Evolutionary conservation across 2,888 invertebrate species (phyloP), one percentile per base, ranked within the genome.

Genomic region (Hydrotaea diabolus): DNA sequence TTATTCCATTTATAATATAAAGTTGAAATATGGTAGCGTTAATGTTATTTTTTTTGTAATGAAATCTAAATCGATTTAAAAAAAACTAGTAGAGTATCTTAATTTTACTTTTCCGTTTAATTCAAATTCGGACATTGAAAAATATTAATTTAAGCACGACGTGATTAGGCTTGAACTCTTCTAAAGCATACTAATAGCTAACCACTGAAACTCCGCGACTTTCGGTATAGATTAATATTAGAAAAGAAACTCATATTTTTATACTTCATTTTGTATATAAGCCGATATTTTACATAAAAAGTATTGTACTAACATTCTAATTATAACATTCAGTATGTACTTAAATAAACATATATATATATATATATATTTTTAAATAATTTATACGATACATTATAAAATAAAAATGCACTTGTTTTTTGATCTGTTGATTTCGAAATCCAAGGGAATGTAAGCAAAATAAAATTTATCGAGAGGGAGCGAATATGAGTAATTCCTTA

Each of bases 301-400:
- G 77, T 77, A 77, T 77, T 76, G 53, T 66, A 77, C 77, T 77
- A 77, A 77, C 77, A 77, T 77, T 77, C 77, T 53, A 77, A 26
- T 46, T 46, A 69, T 69, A 69, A 62, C 69, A 69, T 69, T 69
- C 69, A 69, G 69, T 69, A 66, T 66, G 66, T 66, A 69, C 69
- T 69, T 69, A 69, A 3, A 59, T 59, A 59, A 21, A 59, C 2
- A 31, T 31, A 31, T 31, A 31, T 2, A 31, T 31, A n/a, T n/a
- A n/a, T n/a, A n/a, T n/a, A n/a, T 26, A 23, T 59, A 59, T 36
- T 62, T 36, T 31, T 62, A 62, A 13, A 62, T 62, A 69, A 23
- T 43, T 43, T 69, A 69, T 69, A 36, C 31, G 3, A n/a, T n/a
- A n/a, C n/a, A n/a, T n/a, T n/a, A n/a, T n/a, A n/a, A 23, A 46